Percentiles rank a stretch among this genome's conserved stretches.
Conservation (phyloP, 1,140 invertebrate genomes). For the Ctenoplectra terminalis region DNA sequence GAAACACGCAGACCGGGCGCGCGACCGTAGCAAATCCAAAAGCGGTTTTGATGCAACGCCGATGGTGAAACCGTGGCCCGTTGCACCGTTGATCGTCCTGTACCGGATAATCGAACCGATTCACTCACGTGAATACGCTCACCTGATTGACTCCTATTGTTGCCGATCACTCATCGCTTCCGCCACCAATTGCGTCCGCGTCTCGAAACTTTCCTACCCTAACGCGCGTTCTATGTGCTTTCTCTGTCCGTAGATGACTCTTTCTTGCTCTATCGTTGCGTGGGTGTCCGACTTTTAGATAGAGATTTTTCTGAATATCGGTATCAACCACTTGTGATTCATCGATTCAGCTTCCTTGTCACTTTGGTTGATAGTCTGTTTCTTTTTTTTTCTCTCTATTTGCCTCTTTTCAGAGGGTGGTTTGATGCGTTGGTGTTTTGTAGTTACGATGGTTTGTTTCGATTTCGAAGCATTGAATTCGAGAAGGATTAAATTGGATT, state of each 20-base stretch:
- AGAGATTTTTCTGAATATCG: too few relatives aligned
- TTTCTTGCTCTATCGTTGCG: too few relatives aligned
- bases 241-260: neutral
- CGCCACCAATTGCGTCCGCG: constrained; percentile 61
- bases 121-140: constrained; percentile 74
- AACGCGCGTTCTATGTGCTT: neutral
- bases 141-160: constrained; percentile 81
- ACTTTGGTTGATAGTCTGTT: too few relatives aligned
- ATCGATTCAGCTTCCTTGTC: too few relatives aligned
- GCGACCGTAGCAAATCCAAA: constrained; percentile 46
- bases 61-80: neutral
- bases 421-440: too few relatives aligned
- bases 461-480: too few relatives aligned
- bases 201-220: constrained; percentile 41
- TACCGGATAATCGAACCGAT: constrained; percentile 79
- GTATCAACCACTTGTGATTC: too few relatives aligned
- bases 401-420: too few relatives aligned
- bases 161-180: constrained; percentile 75
- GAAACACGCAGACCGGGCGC: constrained; percentile 25
- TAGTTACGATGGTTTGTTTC: too few relatives aligned
- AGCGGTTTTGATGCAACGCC: constrained; percentile 53
- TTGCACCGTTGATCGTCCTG: constrained; percentile 64
- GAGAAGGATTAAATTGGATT: too few relatives aligned
- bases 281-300: too few relatives aligned
- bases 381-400: too few relatives aligned